phyloP scores from a whole-genome alignment of 2,888 invertebrate genomes.

The Celastrina argiolus region DNA sequence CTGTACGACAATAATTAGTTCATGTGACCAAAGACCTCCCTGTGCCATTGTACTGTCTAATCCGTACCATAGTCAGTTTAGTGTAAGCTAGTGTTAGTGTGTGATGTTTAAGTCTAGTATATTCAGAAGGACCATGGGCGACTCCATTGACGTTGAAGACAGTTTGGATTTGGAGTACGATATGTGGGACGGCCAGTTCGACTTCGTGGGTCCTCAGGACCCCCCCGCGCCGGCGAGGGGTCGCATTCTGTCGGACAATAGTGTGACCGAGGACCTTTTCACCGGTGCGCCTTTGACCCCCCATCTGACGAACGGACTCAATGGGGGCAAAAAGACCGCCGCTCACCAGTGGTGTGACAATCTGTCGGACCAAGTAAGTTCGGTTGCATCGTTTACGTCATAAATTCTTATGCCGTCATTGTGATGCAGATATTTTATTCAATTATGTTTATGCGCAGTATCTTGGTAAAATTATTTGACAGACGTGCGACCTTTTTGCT shows the following conservation, averaged over 20 bases:
- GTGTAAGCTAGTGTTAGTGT: conserved; percentile 42
- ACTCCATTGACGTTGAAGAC: conserved; percentile 70
- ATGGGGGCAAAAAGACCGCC: conserved; percentile 76
- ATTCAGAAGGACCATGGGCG: conserved; percentile 66
- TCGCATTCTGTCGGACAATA: conserved; percentile 61
- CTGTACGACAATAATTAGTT: conserved; percentile 68
- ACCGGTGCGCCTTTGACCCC: conserved; percentile 68
- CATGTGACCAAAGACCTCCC: conserved; percentile 13
- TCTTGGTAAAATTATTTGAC: background rate
- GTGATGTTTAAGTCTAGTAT: conserved; percentile 72
- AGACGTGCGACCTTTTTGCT: background rate
- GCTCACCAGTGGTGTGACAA: conserved; percentile 79
- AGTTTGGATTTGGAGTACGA: conserved; percentile 88
- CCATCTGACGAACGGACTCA: conserved; percentile 65
- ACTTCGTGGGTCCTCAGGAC: conserved; percentile 83
- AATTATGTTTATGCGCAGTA: background rate
- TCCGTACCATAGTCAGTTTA: conserved; percentile 55
- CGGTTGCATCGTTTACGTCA: background rate
- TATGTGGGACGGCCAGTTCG: conserved; percentile 93
- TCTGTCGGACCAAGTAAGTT: conserved; percentile 79
- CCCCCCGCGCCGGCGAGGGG: conserved; percentile 56
- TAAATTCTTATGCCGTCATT: background rate
- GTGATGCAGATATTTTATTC: background rate
- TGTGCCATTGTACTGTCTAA: conserved; percentile 69
- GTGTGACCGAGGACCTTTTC: conserved; percentile 69